Percentiles rank a stretch among this genome's conserved stretches.
These are phyloP conservation scores for Scarus forsteni DNA, from an alignment of 2,797 vertebrate genomes.

Conservation along the genomic window DNA sequence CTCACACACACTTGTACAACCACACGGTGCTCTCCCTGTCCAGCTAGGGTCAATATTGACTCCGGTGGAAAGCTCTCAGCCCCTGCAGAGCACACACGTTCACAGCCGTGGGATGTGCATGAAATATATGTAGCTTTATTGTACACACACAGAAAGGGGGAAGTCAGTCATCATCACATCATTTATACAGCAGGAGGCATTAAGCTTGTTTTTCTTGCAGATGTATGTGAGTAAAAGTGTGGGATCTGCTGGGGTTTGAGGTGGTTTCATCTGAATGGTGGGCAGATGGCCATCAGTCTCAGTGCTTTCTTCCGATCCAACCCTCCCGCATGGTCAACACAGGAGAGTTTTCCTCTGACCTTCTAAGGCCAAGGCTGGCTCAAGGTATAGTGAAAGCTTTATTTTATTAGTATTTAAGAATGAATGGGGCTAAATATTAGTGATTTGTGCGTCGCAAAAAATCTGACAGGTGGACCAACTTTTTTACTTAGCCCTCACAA, in stretches of 20 bases:
- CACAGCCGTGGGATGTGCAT: conserved; percentile 40
- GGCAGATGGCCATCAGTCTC: conserved; percentile 56
- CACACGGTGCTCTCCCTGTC: conserved; percentile 29
- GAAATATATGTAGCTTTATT: conserved; percentile 38
- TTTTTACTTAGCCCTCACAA: not conserved
- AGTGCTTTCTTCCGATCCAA: conserved; percentile 46
- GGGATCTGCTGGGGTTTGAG: conserved; percentile 40
- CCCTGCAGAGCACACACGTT: conserved; percentile 53
- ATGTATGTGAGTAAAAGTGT: conserved; percentile 24
- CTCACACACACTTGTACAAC: conserved; percentile 23
- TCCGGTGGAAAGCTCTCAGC: conserved; percentile 51
- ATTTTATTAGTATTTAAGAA: conserved; percentile 25
- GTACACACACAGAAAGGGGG: conserved; percentile 35
- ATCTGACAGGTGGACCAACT: conserved; percentile 9
- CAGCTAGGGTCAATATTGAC: conserved; percentile 80
- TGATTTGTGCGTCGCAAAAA: conserved; percentile 28
- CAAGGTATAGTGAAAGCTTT: conserved; percentile 47
- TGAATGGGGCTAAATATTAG: conserved; percentile 19
- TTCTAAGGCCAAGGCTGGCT: conserved; percentile 6
- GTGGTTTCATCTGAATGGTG: conserved; percentile 35
- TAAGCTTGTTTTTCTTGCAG: conserved; percentile 47
- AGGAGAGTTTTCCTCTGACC: conserved; percentile 51
- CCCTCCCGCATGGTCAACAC: conserved; percentile 60
- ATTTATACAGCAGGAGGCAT: conserved; percentile 26
- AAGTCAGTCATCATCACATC: conserved; percentile 49